Conservation (phyloP, 1,140 invertebrate species). For the Drosophila pallidifrons region DNA sequence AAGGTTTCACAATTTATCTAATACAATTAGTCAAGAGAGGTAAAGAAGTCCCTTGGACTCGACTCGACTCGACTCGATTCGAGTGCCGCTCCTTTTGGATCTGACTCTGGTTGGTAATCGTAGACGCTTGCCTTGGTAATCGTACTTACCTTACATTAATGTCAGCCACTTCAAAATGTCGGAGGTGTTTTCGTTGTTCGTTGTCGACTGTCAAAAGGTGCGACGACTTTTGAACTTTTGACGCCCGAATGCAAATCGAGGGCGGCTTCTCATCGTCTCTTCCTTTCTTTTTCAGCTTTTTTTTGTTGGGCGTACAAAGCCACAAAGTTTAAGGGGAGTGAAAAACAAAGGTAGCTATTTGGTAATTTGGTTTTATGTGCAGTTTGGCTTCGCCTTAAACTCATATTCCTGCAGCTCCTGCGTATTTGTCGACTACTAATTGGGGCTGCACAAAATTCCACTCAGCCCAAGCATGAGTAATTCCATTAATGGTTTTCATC, state of each 20-base stretch:
- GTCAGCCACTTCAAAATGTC: constrained; percentile 45
- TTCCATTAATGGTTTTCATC: constrained; percentile 41
- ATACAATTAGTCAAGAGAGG: constrained; percentile 81
- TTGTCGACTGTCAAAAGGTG: constrained; percentile 43
- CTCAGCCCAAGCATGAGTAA: constrained; percentile 17
- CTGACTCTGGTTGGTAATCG: constrained; percentile 58
- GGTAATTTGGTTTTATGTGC: constrained; percentile 52
- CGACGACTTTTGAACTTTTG: constrained; percentile 72
- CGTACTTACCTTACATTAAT: constrained; percentile 54
- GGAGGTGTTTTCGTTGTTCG: constrained; percentile 16
- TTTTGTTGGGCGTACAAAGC: constrained; percentile 26
- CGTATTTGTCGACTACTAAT: constrained; percentile 24
- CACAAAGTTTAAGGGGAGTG: constrained; percentile 60
- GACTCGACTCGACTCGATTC: not conserved
- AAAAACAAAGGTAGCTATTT: constrained; percentile 28
- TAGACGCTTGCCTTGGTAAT: constrained; percentile 55
- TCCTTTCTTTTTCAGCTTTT: too few species aligned
- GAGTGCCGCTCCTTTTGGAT: constrained; percentile 10
- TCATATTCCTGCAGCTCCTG: not conserved
- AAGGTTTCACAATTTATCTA: constrained; percentile 82
- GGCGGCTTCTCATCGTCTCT: not conserved
- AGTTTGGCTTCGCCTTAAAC: constrained; percentile 35
- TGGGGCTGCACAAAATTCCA: constrained; percentile 8
- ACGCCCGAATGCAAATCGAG: constrained; percentile 52
- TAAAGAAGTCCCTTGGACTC: constrained; percentile 35